Conservation (phyloP, 2,888 invertebrate genomes). For the Orthosia gracilis region DNA sequence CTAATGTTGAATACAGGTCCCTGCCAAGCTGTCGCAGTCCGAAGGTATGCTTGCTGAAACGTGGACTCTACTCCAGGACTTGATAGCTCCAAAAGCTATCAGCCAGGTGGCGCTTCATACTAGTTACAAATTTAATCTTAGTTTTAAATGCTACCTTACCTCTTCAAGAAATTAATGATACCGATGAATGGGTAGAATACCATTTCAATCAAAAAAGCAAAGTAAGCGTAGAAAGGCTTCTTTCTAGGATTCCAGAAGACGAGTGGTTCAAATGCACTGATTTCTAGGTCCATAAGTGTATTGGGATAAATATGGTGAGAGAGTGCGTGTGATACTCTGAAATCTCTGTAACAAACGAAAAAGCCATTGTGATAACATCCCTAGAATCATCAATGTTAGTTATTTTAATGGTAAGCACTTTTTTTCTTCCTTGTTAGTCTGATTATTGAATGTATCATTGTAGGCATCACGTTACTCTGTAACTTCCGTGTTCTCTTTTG, state of each 20-base stretch:
- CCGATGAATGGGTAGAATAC: conserved; percentile 81
- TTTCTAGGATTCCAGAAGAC: conserved; percentile 93
- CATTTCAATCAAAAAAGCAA: conserved; percentile 88
- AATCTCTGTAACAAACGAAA: conserved; percentile 89
- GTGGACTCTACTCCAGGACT: neutral
- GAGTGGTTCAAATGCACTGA: conserved; percentile 93
- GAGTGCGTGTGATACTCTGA: conserved; percentile 94
- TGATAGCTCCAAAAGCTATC: neutral
- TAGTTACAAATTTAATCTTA: too few relatives aligned
- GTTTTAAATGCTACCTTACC: conserved; percentile 73
- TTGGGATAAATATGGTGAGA: conserved; percentile 96
- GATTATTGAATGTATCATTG: neutral
- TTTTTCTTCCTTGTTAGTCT: neutral
- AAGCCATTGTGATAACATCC: neutral
- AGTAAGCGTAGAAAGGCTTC: conserved; percentile 82
- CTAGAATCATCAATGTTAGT: neutral
- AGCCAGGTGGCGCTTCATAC: too few relatives aligned
- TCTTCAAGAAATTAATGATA: conserved; percentile 79
- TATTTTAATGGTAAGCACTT: neutral
- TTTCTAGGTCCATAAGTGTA: conserved; percentile 94
- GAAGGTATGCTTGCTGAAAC: neutral
- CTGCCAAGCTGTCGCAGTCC: neutral
- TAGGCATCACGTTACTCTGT: neutral
- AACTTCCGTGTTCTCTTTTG: too few relatives aligned
- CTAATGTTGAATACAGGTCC: neutral